Conservation (phyloP, 1,140 invertebrate species). For the Camponotus vicinus region DNA sequence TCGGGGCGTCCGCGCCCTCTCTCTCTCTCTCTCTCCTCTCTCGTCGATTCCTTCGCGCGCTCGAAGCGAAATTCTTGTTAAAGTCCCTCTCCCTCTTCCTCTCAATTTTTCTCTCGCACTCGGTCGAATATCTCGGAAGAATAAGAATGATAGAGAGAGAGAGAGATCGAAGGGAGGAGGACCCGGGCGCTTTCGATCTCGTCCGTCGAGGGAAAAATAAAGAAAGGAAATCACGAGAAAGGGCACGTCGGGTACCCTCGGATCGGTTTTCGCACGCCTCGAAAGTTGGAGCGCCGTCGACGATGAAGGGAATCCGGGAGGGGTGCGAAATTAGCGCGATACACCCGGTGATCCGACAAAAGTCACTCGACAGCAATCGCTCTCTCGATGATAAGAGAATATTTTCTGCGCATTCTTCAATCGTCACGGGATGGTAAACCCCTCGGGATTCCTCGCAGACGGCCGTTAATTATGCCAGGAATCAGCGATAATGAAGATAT, state of each 20-base stretch:
- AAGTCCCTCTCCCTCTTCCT: conserved; percentile 55
- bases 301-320: background rate
- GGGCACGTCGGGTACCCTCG: conserved; percentile 32
- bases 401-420: too few relatives aligned
- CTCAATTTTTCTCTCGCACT: conserved; percentile 37
- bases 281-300: conserved; percentile 30
- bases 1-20: conserved; percentile 41
- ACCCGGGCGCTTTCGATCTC: conserved; percentile 46
- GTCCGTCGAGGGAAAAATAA: conserved; percentile 44
- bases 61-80: conserved; percentile 76
- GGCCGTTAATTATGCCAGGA: conserved; percentile 21
- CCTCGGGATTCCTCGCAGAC: background rate
- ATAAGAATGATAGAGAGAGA: conserved; percentile 33
- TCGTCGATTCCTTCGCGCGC: conserved; percentile 68
- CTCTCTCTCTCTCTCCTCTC: conserved; percentile 22
- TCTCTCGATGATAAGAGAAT: too few relatives aligned
- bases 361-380: background rate
- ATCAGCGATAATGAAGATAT: conserved; percentile 32
- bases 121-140: conserved; percentile 16
- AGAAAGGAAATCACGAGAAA: conserved; percentile 51
- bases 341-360: background rate
- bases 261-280: conserved; percentile 68
- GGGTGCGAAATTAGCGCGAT: conserved; percentile 2
- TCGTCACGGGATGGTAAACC: too few relatives aligned
- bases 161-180: background rate